A percentile compares a stretch with the other conserved stretches of the same genome.
Evolutionary conservation across 2,113 vertebrate species (phyloP).

Genomic region (Sander lucioperca): DNA sequence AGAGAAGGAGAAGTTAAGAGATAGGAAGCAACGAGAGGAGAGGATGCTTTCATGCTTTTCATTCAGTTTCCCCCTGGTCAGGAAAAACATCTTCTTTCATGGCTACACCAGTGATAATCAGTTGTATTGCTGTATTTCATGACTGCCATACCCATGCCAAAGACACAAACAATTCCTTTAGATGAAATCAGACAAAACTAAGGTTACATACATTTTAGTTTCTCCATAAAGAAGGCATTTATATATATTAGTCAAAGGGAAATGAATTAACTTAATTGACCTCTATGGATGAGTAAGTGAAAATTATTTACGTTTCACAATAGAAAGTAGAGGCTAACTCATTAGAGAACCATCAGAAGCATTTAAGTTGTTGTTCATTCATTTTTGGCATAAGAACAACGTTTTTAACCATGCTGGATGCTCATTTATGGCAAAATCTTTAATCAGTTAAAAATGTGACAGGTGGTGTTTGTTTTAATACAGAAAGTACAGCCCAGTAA

Average conservation of each 20-base stretch:
- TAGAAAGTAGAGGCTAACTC: background rate
- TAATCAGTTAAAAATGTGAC: constrained; percentile 3
- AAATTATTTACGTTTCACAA: background rate
- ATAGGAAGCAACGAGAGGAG: constrained; percentile 52
- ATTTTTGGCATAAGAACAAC: background rate
- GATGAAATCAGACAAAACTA: constrained; percentile 5
- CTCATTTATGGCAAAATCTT: constrained; percentile 1
- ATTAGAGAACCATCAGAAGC: background rate
- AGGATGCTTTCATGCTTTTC: constrained; percentile 55
- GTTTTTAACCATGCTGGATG: background rate
- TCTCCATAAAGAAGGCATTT: background rate
- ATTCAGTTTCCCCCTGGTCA: constrained; percentile 48
- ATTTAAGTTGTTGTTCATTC: background rate
- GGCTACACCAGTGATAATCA: constrained; percentile 38
- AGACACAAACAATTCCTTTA: background rate
- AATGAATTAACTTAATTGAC: background rate
- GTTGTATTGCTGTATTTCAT: constrained; percentile 26
- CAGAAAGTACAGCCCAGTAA: background rate
- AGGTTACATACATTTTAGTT: background rate
- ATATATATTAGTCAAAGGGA: background rate
- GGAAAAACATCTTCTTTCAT: constrained; percentile 52
- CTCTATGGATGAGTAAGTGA: background rate
- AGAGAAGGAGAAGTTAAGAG: constrained; percentile 46
- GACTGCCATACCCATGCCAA: background rate
- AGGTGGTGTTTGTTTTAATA: background rate